Conservation (phyloP, 2,888 invertebrate genomes). For the Oegoconia quadripuncta region DNA sequence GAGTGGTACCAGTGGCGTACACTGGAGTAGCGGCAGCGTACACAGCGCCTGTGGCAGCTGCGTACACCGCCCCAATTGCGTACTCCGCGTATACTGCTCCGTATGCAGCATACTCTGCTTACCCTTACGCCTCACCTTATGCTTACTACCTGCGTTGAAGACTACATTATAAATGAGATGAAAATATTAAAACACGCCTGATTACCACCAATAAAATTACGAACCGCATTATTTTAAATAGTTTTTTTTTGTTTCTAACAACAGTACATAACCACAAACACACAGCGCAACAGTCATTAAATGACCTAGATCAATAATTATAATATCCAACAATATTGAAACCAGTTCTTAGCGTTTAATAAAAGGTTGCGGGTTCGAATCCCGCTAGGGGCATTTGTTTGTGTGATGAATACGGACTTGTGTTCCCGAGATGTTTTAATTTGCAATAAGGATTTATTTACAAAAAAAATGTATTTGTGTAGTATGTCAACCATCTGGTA, state of each 20-base stretch:
- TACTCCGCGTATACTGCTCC: slow-evolving; percentile 43
- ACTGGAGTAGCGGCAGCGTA: slow-evolving; percentile 43
- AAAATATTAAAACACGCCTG: background rate
- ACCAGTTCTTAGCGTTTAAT: too few relatives aligned
- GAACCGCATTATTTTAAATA: background rate
- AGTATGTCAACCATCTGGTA: too few relatives aligned
- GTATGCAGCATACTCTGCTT: slow-evolving; percentile 43
- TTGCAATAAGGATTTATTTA: too few relatives aligned
- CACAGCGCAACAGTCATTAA: too few relatives aligned
- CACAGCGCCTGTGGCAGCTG: slow-evolving; percentile 55
- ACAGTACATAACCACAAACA: background rate
- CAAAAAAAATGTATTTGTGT: too few relatives aligned
- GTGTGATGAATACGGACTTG: too few relatives aligned
- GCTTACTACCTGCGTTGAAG: slow-evolving; percentile 37
- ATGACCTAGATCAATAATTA: too few relatives aligned
- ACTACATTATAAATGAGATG: slow-evolving; percentile 23
- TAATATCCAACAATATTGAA: too few relatives aligned
- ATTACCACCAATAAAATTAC: slow-evolving; percentile 2
- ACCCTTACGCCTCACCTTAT: slow-evolving; percentile 48
- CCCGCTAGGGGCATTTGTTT: too few relatives aligned
- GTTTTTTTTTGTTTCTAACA: background rate
- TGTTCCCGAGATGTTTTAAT: too few relatives aligned
- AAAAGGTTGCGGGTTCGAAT: too few relatives aligned
- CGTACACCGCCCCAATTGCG: slow-evolving; percentile 57
- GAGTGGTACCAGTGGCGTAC: slow-evolving; percentile 35